Conservation (phyloP, 2,888 invertebrate species). For the Autographa pulchrina region DNA sequence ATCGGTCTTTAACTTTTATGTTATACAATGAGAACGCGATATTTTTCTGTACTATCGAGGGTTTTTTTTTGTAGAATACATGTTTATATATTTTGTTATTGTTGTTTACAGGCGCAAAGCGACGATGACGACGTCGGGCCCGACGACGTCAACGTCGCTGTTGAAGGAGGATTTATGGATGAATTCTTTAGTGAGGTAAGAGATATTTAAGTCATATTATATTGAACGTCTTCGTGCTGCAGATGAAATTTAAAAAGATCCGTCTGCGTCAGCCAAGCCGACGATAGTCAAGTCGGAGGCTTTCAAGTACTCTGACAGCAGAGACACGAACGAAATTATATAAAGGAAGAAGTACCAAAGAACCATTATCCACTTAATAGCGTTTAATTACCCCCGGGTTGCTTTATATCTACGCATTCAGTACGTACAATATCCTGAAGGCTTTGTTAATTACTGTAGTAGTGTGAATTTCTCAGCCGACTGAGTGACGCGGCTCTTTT, state of each 20-base stretch:
- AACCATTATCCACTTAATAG: constrained; percentile 34
- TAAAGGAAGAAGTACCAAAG: not conserved
- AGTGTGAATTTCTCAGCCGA: constrained; percentile 37
- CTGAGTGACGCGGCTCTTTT: constrained; percentile 32
- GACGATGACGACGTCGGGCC: constrained; percentile 98
- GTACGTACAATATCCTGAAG: constrained; percentile 50
- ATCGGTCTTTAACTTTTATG: not conserved
- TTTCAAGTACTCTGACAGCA: constrained; percentile 1
- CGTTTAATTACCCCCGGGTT: constrained; percentile 42
- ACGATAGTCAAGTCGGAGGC: no score
- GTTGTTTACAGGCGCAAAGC: constrained; percentile 95
- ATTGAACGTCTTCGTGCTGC: not conserved
- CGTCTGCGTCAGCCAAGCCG: not conserved
- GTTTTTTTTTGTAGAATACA: not conserved
- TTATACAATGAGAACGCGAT: not conserved
- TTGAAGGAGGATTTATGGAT: constrained; percentile 99
- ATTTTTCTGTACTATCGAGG: not conserved
- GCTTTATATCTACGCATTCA: constrained; percentile 30
- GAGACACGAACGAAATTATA: not conserved
- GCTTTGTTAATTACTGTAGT: constrained; percentile 55
- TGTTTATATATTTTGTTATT: constrained; percentile 27
- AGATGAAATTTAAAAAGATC: not conserved
- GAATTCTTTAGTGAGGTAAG: constrained; percentile 99
- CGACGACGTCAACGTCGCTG: constrained; percentile 98
- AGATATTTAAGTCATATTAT: constrained; percentile 45